Percentiles rank a stretch among this genome's conserved stretches.
Evolutionary conservation across 1,140 invertebrate species (phyloP).

Genomic region (Monomorium pharaonis): DNA sequence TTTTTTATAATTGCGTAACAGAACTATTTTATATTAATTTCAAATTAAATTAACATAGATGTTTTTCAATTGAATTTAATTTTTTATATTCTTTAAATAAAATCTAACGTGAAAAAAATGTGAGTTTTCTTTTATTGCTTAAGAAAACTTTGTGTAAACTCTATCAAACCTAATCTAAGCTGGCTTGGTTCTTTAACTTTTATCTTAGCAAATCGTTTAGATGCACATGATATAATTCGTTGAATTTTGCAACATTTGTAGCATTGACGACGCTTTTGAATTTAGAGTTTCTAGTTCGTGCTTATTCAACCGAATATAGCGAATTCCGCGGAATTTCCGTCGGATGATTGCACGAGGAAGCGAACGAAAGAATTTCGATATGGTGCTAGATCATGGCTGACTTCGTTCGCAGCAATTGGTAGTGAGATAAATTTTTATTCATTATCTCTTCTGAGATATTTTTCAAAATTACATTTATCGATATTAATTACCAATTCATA

Average conservation of each 20-base stretch:
- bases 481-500: background rate
- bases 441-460: background rate
- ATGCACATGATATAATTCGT: conserved; percentile 2
- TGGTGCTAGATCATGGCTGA: conserved; percentile 47
- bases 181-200: background rate
- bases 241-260: conserved; percentile 26
- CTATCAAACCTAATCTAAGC: background rate
- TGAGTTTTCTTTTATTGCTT: background rate
- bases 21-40: background rate
- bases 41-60: background rate
- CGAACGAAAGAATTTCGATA: conserved; percentile 54
- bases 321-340: conserved; percentile 52
- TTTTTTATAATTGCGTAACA: background rate
- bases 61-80: background rate
- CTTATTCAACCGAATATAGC: conserved; percentile 29
- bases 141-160: background rate
- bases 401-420: conserved; percentile 13
- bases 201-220: background rate
- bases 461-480: background rate
- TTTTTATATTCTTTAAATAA: background rate
- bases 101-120: background rate
- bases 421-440: conserved; percentile 11
- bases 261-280: conserved; percentile 38
- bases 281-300: conserved; percentile 39
- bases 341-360: conserved; percentile 54